phyloP scores from a whole-genome alignment of 2,113 vertebrate species.

The Trogon surrucura region DNA sequence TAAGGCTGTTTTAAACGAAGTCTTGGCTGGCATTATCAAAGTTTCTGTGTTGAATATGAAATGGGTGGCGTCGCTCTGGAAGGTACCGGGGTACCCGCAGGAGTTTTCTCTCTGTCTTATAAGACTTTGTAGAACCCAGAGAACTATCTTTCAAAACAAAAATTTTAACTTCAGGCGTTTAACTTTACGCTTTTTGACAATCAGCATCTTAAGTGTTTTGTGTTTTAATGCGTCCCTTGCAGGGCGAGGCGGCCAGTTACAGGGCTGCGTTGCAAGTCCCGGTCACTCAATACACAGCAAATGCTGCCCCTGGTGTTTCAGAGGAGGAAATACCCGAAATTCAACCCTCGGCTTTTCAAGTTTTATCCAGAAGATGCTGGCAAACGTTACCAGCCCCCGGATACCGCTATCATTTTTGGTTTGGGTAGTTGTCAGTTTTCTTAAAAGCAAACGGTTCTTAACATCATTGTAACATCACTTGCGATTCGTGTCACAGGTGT shows the following conservation, averaged over 20 bases:
- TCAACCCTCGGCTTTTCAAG: neutral
- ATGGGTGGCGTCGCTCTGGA: neutral
- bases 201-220: neutral
- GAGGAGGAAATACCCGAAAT: neutral
- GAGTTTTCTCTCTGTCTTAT: neutral
- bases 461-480: neutral
- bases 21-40: neutral
- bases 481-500: rapidly evolving
- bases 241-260: neutral
- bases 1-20: neutral
- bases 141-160: neutral
- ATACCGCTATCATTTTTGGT: neutral
- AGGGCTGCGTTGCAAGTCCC: neutral
- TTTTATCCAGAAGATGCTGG: neutral
- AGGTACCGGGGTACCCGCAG: neutral
- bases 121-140: neutral
- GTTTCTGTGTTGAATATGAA: neutral
- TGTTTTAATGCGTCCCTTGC: neutral
- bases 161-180: neutral
- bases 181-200: neutral
- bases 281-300: neutral
- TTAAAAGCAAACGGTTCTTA: neutral
- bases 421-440: neutral
- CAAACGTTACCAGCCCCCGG: neutral
- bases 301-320: conserved; percentile 54